Evolutionary conservation across 1,140 invertebrate species (phyloP).

Genomic region (Linepithema humile): DNA sequence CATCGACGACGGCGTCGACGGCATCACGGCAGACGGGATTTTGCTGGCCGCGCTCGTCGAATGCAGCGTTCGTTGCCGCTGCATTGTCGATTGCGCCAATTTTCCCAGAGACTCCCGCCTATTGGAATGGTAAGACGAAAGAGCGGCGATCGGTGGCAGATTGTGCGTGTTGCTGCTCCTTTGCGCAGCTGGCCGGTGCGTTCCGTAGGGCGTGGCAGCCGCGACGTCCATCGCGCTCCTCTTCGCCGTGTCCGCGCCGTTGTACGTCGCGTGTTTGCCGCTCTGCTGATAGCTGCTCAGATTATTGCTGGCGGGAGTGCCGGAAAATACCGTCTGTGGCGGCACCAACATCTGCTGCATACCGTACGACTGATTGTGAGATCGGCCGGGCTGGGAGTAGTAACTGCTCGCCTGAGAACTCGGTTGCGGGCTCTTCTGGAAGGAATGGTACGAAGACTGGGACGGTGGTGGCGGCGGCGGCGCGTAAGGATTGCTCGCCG

Average conservation of each 20-base stretch:
- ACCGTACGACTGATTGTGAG: slow-evolving; percentile 61
- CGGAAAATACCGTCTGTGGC: slow-evolving; percentile 50
- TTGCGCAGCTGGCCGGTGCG: slow-evolving; percentile 62
- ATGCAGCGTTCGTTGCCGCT: slow-evolving; percentile 68
- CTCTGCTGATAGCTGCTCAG: slow-evolving; percentile 56
- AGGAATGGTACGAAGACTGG: slow-evolving; percentile 82
- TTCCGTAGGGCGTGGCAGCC: slow-evolving; percentile 66
- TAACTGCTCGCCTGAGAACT: slow-evolving; percentile 63
- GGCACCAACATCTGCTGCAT: slow-evolving; percentile 61
- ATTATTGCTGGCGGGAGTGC: slow-evolving; percentile 26
- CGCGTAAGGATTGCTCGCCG: slow-evolving; percentile 71
- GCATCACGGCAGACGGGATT: slow-evolving; percentile 33
- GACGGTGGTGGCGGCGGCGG: slow-evolving; percentile 69
- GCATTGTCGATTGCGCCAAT: slow-evolving; percentile 70
- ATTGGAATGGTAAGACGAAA: slow-evolving; percentile 84
- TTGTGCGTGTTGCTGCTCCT: slow-evolving; percentile 82
- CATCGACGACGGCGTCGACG: slow-evolving; percentile 54
- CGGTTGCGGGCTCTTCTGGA: slow-evolving; percentile 72
- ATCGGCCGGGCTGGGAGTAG: slow-evolving; percentile 66
- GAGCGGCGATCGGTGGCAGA: slow-evolving; percentile 83
- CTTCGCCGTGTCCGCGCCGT: slow-evolving; percentile 75
- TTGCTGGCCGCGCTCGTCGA: slow-evolving; percentile 45
- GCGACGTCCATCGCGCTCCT: slow-evolving; percentile 59
- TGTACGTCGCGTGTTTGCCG: slow-evolving; percentile 73
- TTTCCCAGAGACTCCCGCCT: slow-evolving; percentile 72